Evolutionary conservation across 2,888 invertebrate species (phyloP), one percentile per base, ranked within the genome.

Genomic region (Hypomecis punctinalis): DNA sequence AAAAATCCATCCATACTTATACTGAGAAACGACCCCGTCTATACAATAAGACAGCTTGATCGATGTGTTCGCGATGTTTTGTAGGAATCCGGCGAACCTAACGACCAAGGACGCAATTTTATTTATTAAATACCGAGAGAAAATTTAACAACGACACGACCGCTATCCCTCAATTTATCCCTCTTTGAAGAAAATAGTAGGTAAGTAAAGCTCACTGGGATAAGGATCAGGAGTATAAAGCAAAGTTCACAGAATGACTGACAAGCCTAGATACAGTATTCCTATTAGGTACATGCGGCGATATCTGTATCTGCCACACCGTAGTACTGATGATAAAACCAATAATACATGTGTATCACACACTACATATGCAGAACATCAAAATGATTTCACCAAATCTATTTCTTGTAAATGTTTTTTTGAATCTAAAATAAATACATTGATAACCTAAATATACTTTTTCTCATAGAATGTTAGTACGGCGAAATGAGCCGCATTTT

Each of bases 21-120:
- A 81, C 76, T 68, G 75, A 78, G 70, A 77, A 81, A 70, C 80
- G 82, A 80, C 80, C 81, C 77, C 82, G 81, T 85, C 88, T 86
- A 85, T 88, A 84, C 82, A 82, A 83, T 79, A 83, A 83, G 87
- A 86, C 88, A 85, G 83, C 76, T 88, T 89, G 89, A 89, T 89
- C 81, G 88, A 89, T 89, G 88, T 75, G 83, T 82, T 85, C 79
- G 76, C 82, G 82, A 85, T 85, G 84, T 84, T 85, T 86, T 85
- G 82, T 85, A 76, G 78, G 79, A 84, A 78, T 80, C 77, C 76
- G 65, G 74, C 77, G 79, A 80, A 79, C 79, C 78, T 81, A 82
- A 82, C 81, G 81, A 82, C 79, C 75, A 79, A 82, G 77, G 79
- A 75, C 77, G 75, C 76, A 74, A 78, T 81, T 80, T 82, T 81